These are phyloP conservation scores for Hemicordylus capensis DNA, from an alignment of 2,113 vertebrate genomes.

Conservation along the genomic window DNA sequence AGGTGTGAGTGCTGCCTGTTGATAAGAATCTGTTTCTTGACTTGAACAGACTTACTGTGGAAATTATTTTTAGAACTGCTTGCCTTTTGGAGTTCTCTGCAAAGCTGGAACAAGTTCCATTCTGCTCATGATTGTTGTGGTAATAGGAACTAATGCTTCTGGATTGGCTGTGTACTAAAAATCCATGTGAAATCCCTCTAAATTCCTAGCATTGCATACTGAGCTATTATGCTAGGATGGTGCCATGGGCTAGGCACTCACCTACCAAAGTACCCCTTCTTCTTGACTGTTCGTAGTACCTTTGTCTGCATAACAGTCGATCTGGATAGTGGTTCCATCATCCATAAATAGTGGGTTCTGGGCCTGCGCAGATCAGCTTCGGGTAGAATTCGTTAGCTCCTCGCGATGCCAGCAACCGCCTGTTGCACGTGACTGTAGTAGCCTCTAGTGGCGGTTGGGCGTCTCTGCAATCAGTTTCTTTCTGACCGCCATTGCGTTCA, in stretches of 20 bases:
- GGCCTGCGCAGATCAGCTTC: no score
- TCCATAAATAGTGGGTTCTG: no score
- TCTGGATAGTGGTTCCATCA: no score
- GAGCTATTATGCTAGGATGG: no score
- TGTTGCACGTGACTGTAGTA: no score
- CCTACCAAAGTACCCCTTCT: background rate
- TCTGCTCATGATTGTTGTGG: background rate
- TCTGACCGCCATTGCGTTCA: no score
- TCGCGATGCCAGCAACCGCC: no score
- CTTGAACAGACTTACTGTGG: background rate
- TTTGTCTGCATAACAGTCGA: background rate
- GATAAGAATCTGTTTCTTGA: background rate
- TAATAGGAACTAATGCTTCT: background rate
- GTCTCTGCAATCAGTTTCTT: no score
- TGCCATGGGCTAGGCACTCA: background rate
- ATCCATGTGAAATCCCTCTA: background rate
- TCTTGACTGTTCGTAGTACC: background rate
- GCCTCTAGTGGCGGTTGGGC: no score
- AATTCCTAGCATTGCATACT: background rate
- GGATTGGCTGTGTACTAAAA: background rate
- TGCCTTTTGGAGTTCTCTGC: background rate
- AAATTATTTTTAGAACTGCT: background rate
- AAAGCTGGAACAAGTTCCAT: background rate
- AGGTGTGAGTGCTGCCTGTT: background rate
- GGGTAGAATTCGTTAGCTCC: no score